Percentiles rank a stretch among this genome's conserved stretches.
phyloP scores from a whole-genome alignment of 2,888 invertebrate genomes.

The Caprella mutica region DNA sequence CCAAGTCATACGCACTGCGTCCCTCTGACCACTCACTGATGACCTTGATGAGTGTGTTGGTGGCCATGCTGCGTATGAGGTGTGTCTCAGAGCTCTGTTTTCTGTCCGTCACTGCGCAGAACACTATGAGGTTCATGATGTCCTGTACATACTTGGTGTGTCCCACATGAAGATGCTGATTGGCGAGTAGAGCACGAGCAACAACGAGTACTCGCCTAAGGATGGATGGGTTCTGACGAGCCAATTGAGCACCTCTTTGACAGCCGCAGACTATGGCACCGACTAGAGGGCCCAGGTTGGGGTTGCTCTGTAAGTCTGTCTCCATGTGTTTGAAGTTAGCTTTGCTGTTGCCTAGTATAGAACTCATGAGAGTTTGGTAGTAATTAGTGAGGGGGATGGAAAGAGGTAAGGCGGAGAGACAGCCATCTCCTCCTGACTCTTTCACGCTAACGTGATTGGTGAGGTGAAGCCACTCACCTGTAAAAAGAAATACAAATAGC shows the following conservation, averaged over 20 bases:
- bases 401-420: conserved; percentile 16
- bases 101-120: conserved; percentile 29
- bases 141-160: conserved; percentile 33
- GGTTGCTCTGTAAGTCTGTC: conserved; percentile 8
- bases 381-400: conserved; percentile 27
- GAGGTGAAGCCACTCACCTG: conserved; percentile 31
- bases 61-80: conserved; percentile 28
- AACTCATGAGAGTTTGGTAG: conserved; percentile 24
- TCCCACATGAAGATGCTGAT: conserved; percentile 23
- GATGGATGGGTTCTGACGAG: conserved; percentile 30
- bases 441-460: conserved; percentile 27
- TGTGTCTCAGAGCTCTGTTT: conserved; percentile 27
- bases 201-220: conserved; percentile 26
- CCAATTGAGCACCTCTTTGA: conserved; percentile 26
- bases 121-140: conserved; percentile 27
- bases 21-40: conserved; percentile 16
- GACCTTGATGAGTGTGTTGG: conserved; percentile 26
- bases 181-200: conserved; percentile 23
- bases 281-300: conserved; percentile 20
- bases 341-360: conserved; percentile 14
- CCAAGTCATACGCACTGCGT: conserved; percentile 24
- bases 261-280: conserved; percentile 25
- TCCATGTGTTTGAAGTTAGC: too few relatives aligned
- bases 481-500: too few relatives aligned
- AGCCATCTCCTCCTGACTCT: conserved; percentile 24